Conservation (phyloP, 2,113 vertebrate species). For the Toxotes jaculatrix region DNA sequence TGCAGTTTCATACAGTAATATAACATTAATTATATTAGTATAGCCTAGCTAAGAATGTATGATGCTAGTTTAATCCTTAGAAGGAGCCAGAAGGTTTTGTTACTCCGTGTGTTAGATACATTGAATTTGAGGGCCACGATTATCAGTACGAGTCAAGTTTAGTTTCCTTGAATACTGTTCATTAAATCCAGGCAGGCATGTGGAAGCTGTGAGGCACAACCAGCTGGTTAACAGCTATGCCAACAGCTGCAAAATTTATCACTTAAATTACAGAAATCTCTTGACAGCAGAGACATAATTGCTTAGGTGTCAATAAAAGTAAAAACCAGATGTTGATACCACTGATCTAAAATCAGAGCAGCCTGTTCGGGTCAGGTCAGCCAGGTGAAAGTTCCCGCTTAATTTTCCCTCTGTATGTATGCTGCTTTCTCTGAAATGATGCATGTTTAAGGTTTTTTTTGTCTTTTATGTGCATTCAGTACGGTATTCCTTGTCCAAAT, state of each 20-base stretch:
- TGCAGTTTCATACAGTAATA: background rate
- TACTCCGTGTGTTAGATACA: background rate
- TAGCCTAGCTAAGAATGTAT: background rate
- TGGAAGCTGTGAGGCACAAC: background rate
- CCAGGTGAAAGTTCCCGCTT: background rate
- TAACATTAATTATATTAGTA: background rate
- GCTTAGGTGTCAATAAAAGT: background rate
- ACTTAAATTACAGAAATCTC: background rate
- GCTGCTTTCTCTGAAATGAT: constrained; percentile 1
- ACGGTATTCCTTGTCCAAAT: constrained; percentile 23
- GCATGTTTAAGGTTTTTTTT: background rate
- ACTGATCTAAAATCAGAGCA: constrained; percentile 18
- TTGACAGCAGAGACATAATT: background rate
- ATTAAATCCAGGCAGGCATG: background rate
- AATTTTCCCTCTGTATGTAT: background rate
- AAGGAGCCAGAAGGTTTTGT: background rate
- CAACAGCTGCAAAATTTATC: background rate
- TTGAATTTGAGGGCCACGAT: background rate
- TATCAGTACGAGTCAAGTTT: background rate
- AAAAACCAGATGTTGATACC: background rate
- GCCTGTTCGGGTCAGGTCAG: background rate
- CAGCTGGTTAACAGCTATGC: background rate
- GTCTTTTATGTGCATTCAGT: constrained; percentile 21
- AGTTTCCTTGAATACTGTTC: background rate
- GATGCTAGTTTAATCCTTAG: background rate